Percentiles rank a stretch among this genome's conserved stretches.
Conservation (phyloP, 1,140 invertebrate species). For the Holcopasites calliopsidis region DNA sequence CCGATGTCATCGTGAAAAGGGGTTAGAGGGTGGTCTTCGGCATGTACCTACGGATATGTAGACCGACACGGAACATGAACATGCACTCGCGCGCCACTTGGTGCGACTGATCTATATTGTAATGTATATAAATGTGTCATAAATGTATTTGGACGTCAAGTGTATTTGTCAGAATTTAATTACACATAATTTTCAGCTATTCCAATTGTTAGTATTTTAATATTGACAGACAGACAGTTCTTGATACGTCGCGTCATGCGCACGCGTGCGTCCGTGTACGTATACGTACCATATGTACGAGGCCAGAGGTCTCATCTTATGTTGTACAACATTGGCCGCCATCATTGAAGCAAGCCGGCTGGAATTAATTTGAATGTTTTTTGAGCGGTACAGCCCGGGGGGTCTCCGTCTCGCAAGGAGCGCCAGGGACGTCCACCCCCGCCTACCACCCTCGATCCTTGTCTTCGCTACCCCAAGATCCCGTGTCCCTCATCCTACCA, state of each 20-base stretch:
- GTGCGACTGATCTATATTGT: background rate
- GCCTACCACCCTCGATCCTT: constrained; percentile 26
- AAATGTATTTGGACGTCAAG: background rate
- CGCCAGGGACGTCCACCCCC: constrained; percentile 47
- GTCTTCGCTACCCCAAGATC: constrained; percentile 46
- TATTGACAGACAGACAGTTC: too few species aligned
- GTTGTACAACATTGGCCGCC: constrained; percentile 76
- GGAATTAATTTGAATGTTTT: constrained; percentile 79
- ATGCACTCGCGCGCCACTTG: background rate
- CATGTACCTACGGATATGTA: constrained; percentile 52
- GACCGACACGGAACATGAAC: constrained; percentile 52
- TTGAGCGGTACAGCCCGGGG: constrained; percentile 68
- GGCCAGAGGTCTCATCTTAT: constrained; percentile 64
- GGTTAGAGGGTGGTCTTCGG: constrained; percentile 57
- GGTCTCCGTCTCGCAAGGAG: constrained; percentile 69
- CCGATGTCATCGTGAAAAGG: constrained; percentile 50
- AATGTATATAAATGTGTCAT: constrained; percentile 7
- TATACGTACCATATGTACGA: constrained; percentile 15
- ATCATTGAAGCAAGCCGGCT: constrained; percentile 73
- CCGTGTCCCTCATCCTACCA: constrained; percentile 34
- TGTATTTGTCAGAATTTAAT: too few species aligned
- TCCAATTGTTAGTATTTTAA: background rate
- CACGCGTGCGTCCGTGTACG: background rate
- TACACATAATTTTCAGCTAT: too few species aligned
- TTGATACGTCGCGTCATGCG: too few species aligned